Evolutionary conservation across 2,113 vertebrate genomes (phyloP), one percentile per base, ranked within the genome.

Genomic region (Globicephala melas): DNA sequence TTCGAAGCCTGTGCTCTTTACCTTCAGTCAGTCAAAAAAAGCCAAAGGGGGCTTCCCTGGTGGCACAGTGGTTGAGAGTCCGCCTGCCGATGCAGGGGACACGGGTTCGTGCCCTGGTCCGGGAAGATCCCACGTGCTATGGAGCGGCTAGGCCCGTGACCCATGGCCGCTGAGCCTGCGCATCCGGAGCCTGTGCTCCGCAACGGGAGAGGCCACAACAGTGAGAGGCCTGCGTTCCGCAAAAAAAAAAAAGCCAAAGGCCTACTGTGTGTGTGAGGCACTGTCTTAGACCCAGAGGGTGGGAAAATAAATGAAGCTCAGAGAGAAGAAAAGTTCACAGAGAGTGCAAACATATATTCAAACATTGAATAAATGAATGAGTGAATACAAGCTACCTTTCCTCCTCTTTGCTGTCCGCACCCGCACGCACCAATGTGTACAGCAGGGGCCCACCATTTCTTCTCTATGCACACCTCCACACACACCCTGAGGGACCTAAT

Each of bases 381-480:
- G 80, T 58, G 53, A 71, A 71, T 31, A 50, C 28, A 8, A 70
- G n/a, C 20, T 44, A 14, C 28, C 41, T 53, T 76, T 68, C 67
- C 47, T 73, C 38, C 15, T 13, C 12, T 18, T 15, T 47, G 83
- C 77, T 15, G 53, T 83, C 76, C 21, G 62, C 1, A 36, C 31
- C 50, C 60, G 26, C 65, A 68, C 3, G 20, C 2, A 11, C n/a
- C 31, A 53, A 4, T 20, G 47, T 25, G 60, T 6, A 21, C 10
- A 1, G 55, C 10, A 7, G 18, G 8, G n/a, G 31, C 53, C 65
- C 44, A 41, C 28, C 18, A 9, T 31, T 4, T 31, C 41, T 31
- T 47, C 31, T 2, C 11, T 33, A 4, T 13, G 4, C 31, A 0
- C 23, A 17, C 44, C 1, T 44, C 2, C 5, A 17, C 20, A 26